A percentile compares a stretch with the other conserved stretches of the same genome.
Conservation (phyloP, 2,113 vertebrate genomes). For the Clarias batrachus region DNA sequence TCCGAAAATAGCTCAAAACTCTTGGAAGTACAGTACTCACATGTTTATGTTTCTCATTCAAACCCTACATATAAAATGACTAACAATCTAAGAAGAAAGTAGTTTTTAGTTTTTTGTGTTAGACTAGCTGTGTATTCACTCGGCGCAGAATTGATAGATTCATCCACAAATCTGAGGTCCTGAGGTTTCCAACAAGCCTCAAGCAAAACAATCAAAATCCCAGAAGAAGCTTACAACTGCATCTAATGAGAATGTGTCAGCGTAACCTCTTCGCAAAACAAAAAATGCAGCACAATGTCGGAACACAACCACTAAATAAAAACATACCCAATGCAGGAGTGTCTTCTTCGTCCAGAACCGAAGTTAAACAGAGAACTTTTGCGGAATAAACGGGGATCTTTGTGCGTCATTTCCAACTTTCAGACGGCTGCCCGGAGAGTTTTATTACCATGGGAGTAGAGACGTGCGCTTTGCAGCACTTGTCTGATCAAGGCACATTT, state of each 20-base stretch:
- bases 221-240: not conserved
- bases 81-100: not conserved
- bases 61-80: not conserved
- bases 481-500: constrained; percentile 14
- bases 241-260: not conserved
- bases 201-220: not conserved
- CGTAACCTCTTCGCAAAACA: not conserved
- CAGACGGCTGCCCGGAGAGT: not conserved
- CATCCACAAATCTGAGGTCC: not conserved
- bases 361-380: constrained; percentile 58
- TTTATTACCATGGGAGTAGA: constrained; percentile 2
- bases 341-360: constrained; percentile 64
- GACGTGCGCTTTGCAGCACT: not conserved
- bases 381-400: constrained; percentile 59
- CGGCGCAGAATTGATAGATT: not conserved
- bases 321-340: constrained; percentile 74
- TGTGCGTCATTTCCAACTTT: constrained; percentile 63
- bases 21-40: not conserved
- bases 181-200: not conserved
- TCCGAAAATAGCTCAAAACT: not conserved
- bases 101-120: not conserved
- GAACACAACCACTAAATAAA: constrained; percentile 2
- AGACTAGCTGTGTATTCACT: not conserved
- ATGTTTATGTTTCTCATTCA: not conserved
- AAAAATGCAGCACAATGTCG: not conserved